phyloP scores from a whole-genome alignment of 2,113 vertebrate genomes.

The Herpetotheres cachinnans region DNA sequence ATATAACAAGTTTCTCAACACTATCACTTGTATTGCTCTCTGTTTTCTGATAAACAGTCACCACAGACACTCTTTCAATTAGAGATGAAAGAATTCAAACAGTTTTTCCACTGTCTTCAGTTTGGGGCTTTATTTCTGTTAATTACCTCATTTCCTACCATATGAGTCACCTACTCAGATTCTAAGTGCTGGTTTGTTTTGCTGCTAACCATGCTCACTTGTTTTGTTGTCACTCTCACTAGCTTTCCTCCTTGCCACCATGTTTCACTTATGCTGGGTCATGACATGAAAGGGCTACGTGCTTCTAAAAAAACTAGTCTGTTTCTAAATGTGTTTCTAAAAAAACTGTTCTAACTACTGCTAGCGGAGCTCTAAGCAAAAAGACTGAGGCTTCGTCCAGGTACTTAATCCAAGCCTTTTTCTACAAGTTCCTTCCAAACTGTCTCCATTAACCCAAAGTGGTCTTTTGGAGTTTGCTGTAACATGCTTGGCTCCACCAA shows the following conservation, averaged over 20 bases:
- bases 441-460: background rate
- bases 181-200: background rate
- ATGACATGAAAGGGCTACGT: background rate
- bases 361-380: background rate
- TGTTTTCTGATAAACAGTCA: background rate
- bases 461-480: background rate
- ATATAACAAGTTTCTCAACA: background rate
- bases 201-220: background rate
- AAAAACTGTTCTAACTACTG: background rate
- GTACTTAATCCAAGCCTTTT: background rate
- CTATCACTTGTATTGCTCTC: background rate
- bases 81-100: background rate
- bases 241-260: background rate
- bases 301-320: background rate
- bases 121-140: background rate
- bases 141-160: background rate
- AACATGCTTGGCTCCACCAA: background rate
- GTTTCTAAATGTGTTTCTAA: background rate
- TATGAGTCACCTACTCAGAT: background rate
- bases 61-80: background rate
- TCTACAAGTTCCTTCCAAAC: background rate
- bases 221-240: background rate
- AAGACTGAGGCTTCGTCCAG: background rate
- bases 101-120: background rate
- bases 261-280: background rate